Evolutionary conservation across 2,113 vertebrate species (phyloP).

Genomic region (Microcebus jonahi): DNA sequence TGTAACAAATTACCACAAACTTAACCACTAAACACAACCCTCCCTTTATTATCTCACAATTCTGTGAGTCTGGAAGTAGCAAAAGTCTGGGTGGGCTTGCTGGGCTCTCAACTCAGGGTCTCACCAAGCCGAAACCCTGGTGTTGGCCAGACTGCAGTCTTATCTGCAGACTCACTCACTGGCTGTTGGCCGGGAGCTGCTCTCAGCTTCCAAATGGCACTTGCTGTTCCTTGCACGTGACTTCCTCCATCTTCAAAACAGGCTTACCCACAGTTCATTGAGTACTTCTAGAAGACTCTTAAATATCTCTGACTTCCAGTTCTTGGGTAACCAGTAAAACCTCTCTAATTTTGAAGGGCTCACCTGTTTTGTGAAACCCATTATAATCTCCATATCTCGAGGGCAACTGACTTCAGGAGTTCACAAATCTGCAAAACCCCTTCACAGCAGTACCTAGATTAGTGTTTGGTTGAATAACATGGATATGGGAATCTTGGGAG

Average conservation of each 20-base stretch:
- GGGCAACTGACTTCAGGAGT: too few relatives aligned
- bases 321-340: background rate
- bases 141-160: rapidly evolving
- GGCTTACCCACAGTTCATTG: too few relatives aligned
- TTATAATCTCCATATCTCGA: background rate
- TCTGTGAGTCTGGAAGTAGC: background rate
- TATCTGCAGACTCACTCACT: background rate
- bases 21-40: background rate
- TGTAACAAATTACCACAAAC: background rate
- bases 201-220: background rate
- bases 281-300: background rate
- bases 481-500: background rate
- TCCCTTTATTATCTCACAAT: background rate
- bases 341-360: background rate
- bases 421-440: background rate
- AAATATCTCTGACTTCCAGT: background rate
- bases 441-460: background rate
- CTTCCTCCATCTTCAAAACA: background rate
- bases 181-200: rapidly evolving
- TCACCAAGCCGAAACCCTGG: background rate
- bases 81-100: too few relatives aligned
- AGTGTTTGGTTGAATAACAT: background rate
- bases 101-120: background rate
- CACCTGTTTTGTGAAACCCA: background rate
- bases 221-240: rapidly evolving